phyloP scores from a whole-genome alignment of 2,797 vertebrate genomes.

The Knipowitschia caucasica region DNA sequence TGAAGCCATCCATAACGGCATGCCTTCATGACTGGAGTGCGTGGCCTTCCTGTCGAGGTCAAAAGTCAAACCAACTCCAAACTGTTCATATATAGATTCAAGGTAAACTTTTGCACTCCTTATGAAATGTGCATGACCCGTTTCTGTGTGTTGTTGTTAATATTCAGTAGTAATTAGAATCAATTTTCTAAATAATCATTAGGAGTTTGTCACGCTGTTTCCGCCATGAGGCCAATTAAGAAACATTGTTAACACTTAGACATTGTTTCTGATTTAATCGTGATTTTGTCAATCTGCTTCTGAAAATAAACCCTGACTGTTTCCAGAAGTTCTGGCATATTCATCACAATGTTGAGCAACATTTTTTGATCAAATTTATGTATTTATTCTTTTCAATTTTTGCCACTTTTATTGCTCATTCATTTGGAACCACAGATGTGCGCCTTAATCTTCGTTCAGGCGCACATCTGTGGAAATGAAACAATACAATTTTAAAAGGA shows the following conservation, averaged over 20 bases:
- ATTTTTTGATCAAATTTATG: no score
- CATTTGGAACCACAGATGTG: neutral
- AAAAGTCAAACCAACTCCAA: slow-evolving; percentile 32
- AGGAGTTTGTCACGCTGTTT: neutral
- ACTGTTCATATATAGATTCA: neutral
- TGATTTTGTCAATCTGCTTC: neutral
- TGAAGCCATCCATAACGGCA: slow-evolving; percentile 38
- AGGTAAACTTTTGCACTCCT: neutral
- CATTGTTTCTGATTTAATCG: no score
- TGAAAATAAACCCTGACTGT: neutral
- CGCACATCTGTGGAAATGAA: neutral
- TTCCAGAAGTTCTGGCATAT: neutral
- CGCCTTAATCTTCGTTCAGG: neutral
- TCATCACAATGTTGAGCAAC: neutral
- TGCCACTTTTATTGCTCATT: neutral
- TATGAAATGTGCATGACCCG: neutral
- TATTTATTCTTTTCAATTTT: no score
- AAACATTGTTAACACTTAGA: neutral
- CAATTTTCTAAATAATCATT: neutral
- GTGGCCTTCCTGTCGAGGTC: slow-evolving; percentile 44
- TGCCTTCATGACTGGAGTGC: slow-evolving; percentile 18
- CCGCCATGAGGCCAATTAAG: neutral
- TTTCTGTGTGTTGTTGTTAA: neutral
- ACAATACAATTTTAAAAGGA: no score
- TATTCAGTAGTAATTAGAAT: neutral